Percentiles rank a stretch among this genome's conserved stretches.
These are phyloP conservation scores for Drymonia ruficornis DNA, from an alignment of 2,888 invertebrate species.

Conservation along the genomic window DNA sequence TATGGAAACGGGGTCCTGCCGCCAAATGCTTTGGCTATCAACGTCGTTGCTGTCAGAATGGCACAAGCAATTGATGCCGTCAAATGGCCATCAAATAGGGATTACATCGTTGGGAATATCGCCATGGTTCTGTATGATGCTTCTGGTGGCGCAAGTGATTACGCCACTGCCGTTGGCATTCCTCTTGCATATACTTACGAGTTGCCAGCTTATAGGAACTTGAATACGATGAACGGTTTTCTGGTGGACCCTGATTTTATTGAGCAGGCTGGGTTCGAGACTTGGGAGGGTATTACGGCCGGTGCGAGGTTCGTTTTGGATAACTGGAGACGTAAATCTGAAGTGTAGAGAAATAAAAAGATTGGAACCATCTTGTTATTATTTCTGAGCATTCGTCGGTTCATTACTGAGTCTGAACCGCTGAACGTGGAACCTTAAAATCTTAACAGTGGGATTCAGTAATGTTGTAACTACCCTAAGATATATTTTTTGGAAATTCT, in stretches of 20 bases:
- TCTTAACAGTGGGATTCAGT: too few relatives aligned
- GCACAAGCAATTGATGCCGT: constrained; percentile 73
- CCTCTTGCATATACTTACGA: constrained; percentile 86
- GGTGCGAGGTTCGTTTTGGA: constrained; percentile 66
- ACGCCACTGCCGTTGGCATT: constrained; percentile 77
- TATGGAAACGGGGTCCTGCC: constrained; percentile 72
- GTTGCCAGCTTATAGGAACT: constrained; percentile 73
- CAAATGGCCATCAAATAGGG: constrained; percentile 66
- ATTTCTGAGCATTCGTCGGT: too few relatives aligned
- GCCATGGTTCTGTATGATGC: constrained; percentile 81
- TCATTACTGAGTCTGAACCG: too few relatives aligned
- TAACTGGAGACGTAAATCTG: background rate
- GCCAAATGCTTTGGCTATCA: constrained; percentile 71
- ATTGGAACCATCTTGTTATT: background rate
- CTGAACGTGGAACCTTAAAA: too few relatives aligned
- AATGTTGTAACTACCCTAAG: too few relatives aligned
- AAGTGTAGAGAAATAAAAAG: background rate
- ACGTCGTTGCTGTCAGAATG: constrained; percentile 65
- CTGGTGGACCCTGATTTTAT: constrained; percentile 82
- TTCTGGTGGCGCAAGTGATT: constrained; percentile 87
- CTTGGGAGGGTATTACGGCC: constrained; percentile 84
- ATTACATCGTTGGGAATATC: constrained; percentile 79
- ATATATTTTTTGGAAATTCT: too few relatives aligned
- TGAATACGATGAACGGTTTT: constrained; percentile 77
- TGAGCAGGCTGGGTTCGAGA: constrained; percentile 81